phyloP scores from a whole-genome alignment of 2,888 invertebrate species.

The Crocallis elinguaria region DNA sequence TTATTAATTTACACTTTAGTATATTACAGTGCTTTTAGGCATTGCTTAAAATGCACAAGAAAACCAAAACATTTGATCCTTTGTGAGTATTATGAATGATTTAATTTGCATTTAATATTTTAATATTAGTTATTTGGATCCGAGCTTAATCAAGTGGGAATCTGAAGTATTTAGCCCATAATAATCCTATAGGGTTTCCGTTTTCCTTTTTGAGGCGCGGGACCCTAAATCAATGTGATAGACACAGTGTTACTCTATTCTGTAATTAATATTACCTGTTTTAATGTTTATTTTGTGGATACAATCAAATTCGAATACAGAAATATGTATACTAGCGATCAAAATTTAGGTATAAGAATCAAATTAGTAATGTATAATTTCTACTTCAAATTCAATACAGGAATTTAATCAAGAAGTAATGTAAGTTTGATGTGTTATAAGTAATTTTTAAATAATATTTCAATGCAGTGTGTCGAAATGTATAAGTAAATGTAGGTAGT shows the following conservation, averaged over 20 bases:
- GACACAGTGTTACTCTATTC: conserved; percentile 45
- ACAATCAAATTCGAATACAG: conserved; percentile 29
- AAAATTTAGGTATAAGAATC: conserved; percentile 36
- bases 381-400: conserved; percentile 31
- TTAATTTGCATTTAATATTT: conserved; percentile 72
- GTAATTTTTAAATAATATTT: conserved; percentile 3
- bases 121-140: conserved; percentile 61
- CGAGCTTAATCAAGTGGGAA: conserved; percentile 61
- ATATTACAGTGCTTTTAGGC: background rate
- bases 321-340: conserved; percentile 33
- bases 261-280: conserved; percentile 31
- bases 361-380: conserved; percentile 20
- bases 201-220: conserved; percentile 10
- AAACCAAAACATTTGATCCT: conserved; percentile 36
- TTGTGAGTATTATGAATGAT: conserved; percentile 50
- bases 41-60: background rate
- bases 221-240: conserved; percentile 54
- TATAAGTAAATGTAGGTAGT: background rate
- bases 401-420: conserved; percentile 20
- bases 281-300: conserved; percentile 36
- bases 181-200: conserved; percentile 28
- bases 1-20: too few species aligned
- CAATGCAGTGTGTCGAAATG: conserved; percentile 4
- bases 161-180: conserved; percentile 54
- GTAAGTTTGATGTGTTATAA: conserved; percentile 1